Conservation (phyloP, 2,797 vertebrate species). For the Brachyrhaphis roseni region DNA sequence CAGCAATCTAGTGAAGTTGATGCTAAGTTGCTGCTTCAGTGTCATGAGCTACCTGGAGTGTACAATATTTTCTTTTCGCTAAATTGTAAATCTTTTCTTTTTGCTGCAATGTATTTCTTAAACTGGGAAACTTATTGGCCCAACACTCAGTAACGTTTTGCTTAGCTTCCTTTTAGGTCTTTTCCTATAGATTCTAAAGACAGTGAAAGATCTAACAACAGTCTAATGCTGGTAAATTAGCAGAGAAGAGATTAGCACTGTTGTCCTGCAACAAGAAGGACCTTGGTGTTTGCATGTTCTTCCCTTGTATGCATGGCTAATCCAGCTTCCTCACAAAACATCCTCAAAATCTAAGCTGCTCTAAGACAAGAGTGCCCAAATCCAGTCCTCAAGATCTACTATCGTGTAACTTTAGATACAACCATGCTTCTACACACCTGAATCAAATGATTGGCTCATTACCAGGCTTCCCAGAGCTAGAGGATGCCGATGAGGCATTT, state of each 20-base stretch:
- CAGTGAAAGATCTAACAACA: not conserved
- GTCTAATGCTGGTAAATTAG: not conserved
- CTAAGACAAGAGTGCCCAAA: not conserved
- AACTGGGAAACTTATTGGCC: not conserved
- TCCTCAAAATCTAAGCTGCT: not conserved
- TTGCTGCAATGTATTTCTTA: not conserved
- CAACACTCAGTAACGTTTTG: not conserved
- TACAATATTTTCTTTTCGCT: too few relatives aligned
- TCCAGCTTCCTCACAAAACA: not conserved
- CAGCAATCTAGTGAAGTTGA: too few relatives aligned
- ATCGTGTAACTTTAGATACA: too few relatives aligned
- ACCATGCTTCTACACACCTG: too few relatives aligned
- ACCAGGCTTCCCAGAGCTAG: too few relatives aligned
- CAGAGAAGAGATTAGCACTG: not conserved
- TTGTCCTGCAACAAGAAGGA: not conserved
- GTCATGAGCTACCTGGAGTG: too few relatives aligned
- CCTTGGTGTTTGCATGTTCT: not conserved
- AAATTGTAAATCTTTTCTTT: not conserved
- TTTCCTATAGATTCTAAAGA: not conserved
- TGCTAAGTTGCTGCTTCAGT: too few relatives aligned
- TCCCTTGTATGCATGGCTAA: not conserved
- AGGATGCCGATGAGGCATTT: too few relatives aligned
- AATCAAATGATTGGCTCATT: too few relatives aligned
- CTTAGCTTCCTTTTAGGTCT: not conserved
- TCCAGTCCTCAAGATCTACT: too few relatives aligned